These are phyloP conservation scores for Aphelenchoides fujianensis DNA, from an alignment of 1,140 invertebrate species.

Conservation along the genomic window DNA sequence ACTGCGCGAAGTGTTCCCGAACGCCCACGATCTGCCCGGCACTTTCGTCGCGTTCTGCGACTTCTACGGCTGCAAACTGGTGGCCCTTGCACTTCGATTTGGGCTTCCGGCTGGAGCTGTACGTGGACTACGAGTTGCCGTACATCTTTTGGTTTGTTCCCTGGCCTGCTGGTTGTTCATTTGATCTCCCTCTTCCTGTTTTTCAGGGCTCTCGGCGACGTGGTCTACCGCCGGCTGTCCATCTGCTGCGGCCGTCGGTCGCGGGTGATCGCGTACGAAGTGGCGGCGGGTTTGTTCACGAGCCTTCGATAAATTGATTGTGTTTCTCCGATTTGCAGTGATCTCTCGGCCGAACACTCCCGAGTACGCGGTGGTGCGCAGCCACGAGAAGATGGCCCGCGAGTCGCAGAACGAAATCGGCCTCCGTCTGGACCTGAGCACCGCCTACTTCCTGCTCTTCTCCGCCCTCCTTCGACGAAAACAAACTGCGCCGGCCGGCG, in stretches of 20 bases:
- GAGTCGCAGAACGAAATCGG: background rate
- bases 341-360: background rate
- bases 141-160: constrained; percentile 39
- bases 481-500: background rate
- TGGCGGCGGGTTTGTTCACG: background rate
- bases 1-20: background rate
- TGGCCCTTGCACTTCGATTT: constrained; percentile 25
- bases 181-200: too few relatives aligned
- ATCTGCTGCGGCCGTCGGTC: background rate
- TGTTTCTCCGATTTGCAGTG: background rate
- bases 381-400: background rate
- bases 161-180: too few relatives aligned
- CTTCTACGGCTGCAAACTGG: constrained; percentile 26
- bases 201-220: constrained; percentile 34
- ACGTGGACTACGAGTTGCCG: constrained; percentile 37
- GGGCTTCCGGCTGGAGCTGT: constrained; percentile 34
- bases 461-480: background rate
- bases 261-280: background rate
- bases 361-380: background rate
- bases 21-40: background rate
- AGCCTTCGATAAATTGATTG: background rate
- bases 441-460: background rate
- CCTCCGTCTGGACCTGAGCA: background rate
- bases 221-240: constrained; percentile 15
- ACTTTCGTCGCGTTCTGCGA: constrained; percentile 27